phyloP scores from a whole-genome alignment of 2,797 vertebrate genomes.

The Megalops cyprinoides region DNA sequence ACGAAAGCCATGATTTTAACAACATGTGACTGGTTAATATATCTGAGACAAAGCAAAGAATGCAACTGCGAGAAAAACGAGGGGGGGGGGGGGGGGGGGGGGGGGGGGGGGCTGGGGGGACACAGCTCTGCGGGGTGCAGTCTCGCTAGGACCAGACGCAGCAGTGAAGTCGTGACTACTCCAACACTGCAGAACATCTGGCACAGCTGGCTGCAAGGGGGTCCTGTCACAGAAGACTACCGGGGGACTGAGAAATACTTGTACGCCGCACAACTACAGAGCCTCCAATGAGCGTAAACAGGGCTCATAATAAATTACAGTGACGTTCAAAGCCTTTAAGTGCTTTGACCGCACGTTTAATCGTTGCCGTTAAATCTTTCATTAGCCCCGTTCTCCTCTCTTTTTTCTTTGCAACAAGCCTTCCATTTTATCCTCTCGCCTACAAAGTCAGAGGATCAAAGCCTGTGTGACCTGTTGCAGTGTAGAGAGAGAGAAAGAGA shows the following conservation, averaged over 20 bases:
- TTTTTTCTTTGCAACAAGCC: constrained; percentile 3
- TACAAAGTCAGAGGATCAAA: constrained; percentile 8
- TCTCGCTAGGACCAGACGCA: not conserved
- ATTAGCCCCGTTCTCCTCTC: constrained; percentile 11
- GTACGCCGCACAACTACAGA: not conserved
- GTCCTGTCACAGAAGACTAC: not conserved
- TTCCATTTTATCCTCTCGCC: not conserved
- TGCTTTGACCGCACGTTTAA: not conserved
- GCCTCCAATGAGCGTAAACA: not conserved
- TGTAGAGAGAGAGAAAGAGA: constrained; percentile 39
- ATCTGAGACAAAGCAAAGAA: not conserved
- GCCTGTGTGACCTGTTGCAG: constrained; percentile 58
- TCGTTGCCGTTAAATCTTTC: constrained; percentile 21
- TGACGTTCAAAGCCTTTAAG: not conserved
- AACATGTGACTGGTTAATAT: too few relatives aligned
- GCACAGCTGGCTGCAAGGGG: not conserved
- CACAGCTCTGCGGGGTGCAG: not conserved
- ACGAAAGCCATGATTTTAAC: too few relatives aligned
- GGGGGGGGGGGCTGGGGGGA: not conserved
- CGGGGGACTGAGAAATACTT: not conserved
- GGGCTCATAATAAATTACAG: not conserved
- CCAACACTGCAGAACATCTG: constrained; percentile 17
- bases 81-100: not conserved
- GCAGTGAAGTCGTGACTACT: not conserved
- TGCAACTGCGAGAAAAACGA: not conserved